Base-by-base conservation (phyloP, 1,140 invertebrate genomes). In the Zaprionus lachaisei region DNA sequence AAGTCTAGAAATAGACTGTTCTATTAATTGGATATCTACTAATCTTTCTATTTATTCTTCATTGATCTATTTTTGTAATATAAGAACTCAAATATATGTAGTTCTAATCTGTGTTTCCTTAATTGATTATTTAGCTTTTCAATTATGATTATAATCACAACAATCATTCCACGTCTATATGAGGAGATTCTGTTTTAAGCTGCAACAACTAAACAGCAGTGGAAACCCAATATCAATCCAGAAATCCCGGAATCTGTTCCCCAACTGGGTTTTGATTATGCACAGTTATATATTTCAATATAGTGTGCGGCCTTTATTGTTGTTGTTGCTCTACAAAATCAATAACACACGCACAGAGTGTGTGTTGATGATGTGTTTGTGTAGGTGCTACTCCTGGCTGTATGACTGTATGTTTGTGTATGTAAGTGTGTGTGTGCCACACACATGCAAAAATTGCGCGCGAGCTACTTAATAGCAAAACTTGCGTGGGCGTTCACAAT, bases 281-380 rank as follows among this genome's bases (percentile, higher is more conserved):
- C 47, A 22, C 47, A 12, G 47, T 24, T 51, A 24, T 51, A 24
- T 51, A 51, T 24, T 51, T 14, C 20, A 17, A 47, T 51, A 51
- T 51, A 51, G 22, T 12, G 20, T 51, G 47, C 11, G 20, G 47
- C 47, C 24, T 22, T 14, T 34, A 3, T 34, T 34, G 9, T 38
- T 38, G 12, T 38, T 81, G 81, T 70, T 78, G 73, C 67, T 81
- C 63, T 73, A 89, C 78, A 84, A 89, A 89, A 89, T 89, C 84
- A 79, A 89, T 89, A 89, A 74, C 58, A 74, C 56, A 72, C 70
- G 62, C 74, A 67, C 75, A 62, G 31, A 61, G 28, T 60, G 38
- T 60, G 38, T 72, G 51, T 15, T 24, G 38, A 31, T 26, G 15
- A 5, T 34, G 37, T 37, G 47, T 34, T 55, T 20, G 41, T 60